Evolutionary conservation across 2,888 invertebrate species (phyloP), one percentile per base, ranked within the genome.

Genomic region (Cremastinae sp.): DNA sequence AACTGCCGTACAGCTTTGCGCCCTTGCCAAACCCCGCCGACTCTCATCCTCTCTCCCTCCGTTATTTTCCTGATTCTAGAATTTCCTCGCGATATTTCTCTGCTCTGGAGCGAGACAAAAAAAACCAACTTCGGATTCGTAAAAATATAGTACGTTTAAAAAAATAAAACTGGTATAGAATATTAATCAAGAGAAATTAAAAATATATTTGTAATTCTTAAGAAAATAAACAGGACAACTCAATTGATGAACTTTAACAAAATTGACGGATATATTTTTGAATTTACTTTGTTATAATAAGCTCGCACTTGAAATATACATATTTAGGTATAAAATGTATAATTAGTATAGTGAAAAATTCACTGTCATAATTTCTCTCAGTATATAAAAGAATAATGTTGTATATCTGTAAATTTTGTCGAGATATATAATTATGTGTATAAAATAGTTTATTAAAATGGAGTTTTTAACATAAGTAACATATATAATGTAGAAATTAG

Each of bases 1-100:
- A 74, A 74, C 75, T 66, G 61, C 81, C 70, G 14, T 54, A 34
- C 72, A 75, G 75, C 78, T 79, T 71, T 73, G 73, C 61, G 76
- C 53, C 69, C 65, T 73, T 22, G 59, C 53, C 72, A 56, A 76
- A 69, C 56, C 38, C 59, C 51, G 73, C 70, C 43, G 45, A 47
- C 62, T 53, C 12, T 20, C 16, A n/a, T n/a, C n/a, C 58, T 49
- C 43, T 74, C 20, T 61, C 49, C 69, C 16, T 56, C 53, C 65
- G 53, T 51, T 20, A 78, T 68, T 66, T 64, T 66, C 62, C 74
- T 78, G 82, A 80, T 83, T 83, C 78, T n/a, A 49, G 78, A 79
- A 78, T 83, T 82, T 79, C 78, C 81, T 80, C 77, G 38, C 43
- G 10, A 45, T 45, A 10, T 58, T 43, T 49, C 66, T 61, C 66